Conservation (phyloP, 2,113 vertebrate genomes). For the Silurus glanis region DNA sequence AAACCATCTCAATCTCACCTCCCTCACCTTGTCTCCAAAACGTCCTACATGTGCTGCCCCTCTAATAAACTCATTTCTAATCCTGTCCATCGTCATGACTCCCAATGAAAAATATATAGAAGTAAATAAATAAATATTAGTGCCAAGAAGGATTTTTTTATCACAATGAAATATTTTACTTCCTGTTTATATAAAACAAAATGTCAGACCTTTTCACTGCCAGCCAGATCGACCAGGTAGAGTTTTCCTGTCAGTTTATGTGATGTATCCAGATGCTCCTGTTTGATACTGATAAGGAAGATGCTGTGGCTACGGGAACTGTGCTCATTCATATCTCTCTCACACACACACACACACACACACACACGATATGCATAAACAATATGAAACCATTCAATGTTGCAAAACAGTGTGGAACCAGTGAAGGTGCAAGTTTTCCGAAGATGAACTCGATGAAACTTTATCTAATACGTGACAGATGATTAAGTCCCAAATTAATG, state of each 20-base stretch:
- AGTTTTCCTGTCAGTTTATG: conserved; percentile 87
- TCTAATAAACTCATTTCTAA: no score
- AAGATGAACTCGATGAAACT: no score
- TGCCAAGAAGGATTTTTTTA: not conserved
- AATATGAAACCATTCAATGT: no score
- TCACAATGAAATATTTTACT: not conserved
- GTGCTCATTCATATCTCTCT: conserved; percentile 86
- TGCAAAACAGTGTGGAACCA: not conserved
- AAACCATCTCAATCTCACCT: no score
- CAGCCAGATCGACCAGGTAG: conserved; percentile 86
- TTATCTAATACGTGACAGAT: no score
- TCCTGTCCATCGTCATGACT: no score
- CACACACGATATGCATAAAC: conserved; percentile 14
- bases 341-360: not conserved
- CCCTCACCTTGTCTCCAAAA: no score
- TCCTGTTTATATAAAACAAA: not conserved
- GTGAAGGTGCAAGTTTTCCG: no score
- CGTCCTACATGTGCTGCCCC: no score
- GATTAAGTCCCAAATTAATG: not conserved
- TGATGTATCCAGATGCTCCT: conserved; percentile 85
- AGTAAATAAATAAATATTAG: not conserved
- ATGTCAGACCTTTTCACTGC: conserved; percentile 80
- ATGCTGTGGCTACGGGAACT: conserved; percentile 90
- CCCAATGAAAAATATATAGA: no score
- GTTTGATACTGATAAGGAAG: conserved; percentile 87